These are phyloP conservation scores for Thamnophis elegans DNA, from an alignment of 2,797 vertebrate genomes.

Conservation along the genomic window DNA sequence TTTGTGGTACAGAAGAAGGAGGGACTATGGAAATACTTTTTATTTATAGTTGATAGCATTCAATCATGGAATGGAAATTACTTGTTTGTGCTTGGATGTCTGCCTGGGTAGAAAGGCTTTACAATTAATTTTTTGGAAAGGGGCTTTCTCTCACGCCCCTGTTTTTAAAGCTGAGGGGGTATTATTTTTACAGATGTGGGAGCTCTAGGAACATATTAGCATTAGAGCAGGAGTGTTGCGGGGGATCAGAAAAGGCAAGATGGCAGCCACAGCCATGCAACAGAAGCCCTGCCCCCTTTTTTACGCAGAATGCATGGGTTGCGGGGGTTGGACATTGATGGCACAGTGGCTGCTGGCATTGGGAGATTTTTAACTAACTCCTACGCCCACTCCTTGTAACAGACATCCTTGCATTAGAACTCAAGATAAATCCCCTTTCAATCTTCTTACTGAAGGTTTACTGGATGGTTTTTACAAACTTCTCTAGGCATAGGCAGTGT, in stretches of 20 bases:
- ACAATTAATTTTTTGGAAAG: not conserved
- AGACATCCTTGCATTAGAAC: not conserved
- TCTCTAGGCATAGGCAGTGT: not conserved
- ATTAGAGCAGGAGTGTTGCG: not conserved
- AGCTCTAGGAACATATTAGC: not conserved
- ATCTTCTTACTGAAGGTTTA: not conserved
- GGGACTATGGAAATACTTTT: not conserved
- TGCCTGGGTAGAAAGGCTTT: not conserved
- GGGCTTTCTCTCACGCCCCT: not conserved
- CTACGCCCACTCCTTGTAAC: not conserved
- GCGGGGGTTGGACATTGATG: not conserved
- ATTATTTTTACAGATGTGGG: not conserved
- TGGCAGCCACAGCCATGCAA: not conserved
- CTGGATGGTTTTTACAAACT: not conserved
- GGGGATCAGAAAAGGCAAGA: not conserved
- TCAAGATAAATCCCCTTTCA: not conserved
- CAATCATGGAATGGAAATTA: not conserved
- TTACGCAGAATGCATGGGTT: not conserved
- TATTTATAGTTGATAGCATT: conserved; percentile 18
- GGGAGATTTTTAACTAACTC: not conserved
- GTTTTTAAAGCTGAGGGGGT: not conserved
- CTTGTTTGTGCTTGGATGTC: not conserved
- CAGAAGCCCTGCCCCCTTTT: not conserved
- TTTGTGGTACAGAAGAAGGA: conserved; percentile 7
- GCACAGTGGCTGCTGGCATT: not conserved